Percentiles rank a stretch among this genome's conserved stretches.
Evolutionary conservation across 2,888 invertebrate genomes (phyloP).

Genomic region (Spodoptera exigua): DNA sequence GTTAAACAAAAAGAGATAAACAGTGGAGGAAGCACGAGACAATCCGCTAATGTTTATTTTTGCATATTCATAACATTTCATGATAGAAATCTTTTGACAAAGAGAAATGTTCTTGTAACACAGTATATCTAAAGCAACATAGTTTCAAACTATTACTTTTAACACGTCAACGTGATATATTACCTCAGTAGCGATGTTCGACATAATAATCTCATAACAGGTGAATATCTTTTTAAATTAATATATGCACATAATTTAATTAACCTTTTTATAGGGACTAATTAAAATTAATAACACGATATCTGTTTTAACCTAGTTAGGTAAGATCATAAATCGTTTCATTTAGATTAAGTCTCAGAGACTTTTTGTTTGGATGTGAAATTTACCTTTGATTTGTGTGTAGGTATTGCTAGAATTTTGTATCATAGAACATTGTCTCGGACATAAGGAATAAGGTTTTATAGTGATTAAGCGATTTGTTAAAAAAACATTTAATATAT

Average conservation of each 20-base stretch:
- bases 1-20: slow-evolving; percentile 57
- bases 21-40: slow-evolving; percentile 42
- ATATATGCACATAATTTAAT: slow-evolving; percentile 41
- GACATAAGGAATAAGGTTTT: too few relatives aligned
- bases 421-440: too few relatives aligned
- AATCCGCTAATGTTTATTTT: slow-evolving; percentile 56
- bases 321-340: slow-evolving; percentile 38
- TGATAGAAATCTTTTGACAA: slow-evolving; percentile 50
- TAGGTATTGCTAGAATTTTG: too few relatives aligned
- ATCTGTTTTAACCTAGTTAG: slow-evolving; percentile 39
- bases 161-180: slow-evolving; percentile 41
- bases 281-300: slow-evolving; percentile 37
- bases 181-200: slow-evolving; percentile 17
- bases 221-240: slow-evolving; percentile 22
- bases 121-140: slow-evolving; percentile 12
- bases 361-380: neutral
- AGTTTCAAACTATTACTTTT: slow-evolving; percentile 41
- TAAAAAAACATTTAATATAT: too few relatives aligned
- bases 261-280: slow-evolving; percentile 44
- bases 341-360: slow-evolving; percentile 29
- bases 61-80: slow-evolving; percentile 57
- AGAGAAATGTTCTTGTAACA: slow-evolving; percentile 51
- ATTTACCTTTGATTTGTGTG: too few relatives aligned
- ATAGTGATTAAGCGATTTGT: too few relatives aligned
- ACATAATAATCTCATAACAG: slow-evolving; percentile 34